A percentile compares a stretch with the other conserved stretches of the same genome.
These are phyloP conservation scores for Pipa parva DNA, from an alignment of 2,113 vertebrate species.

Conservation along the genomic window DNA sequence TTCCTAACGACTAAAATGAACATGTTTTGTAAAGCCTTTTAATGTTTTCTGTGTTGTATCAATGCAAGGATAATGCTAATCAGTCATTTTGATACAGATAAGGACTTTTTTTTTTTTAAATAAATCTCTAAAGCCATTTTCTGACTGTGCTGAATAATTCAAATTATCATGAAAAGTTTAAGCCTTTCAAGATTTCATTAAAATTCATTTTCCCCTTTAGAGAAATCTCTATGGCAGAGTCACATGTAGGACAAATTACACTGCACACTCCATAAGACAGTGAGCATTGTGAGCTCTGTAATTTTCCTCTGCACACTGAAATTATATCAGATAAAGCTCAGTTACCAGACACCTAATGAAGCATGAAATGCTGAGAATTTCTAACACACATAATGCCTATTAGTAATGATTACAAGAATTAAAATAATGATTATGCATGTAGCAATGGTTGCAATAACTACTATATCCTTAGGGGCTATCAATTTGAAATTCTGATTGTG, in stretches of 20 bases:
- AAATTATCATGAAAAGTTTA: slow-evolving; percentile 58
- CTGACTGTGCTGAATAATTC: slow-evolving; percentile 56
- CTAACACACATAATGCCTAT: neutral
- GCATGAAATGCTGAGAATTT: neutral
- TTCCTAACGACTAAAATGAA: slow-evolving; percentile 25
- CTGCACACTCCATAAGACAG: slow-evolving; percentile 41
- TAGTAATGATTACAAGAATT: too few species aligned
- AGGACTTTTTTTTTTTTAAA: neutral
- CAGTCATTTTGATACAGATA: slow-evolving; percentile 15
- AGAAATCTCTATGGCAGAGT: slow-evolving; percentile 42
- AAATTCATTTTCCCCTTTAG: slow-evolving; percentile 55
- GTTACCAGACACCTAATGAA: neutral
- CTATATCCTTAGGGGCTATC: too few species aligned
- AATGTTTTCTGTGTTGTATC: neutral
- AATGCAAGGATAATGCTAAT: slow-evolving; percentile 39
- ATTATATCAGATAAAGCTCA: slow-evolving; percentile 7
- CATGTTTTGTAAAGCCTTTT: neutral
- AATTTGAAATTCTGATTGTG: too few species aligned
- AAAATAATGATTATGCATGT: neutral
- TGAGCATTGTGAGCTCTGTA: slow-evolving; percentile 1
- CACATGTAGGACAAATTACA: slow-evolving; percentile 45
- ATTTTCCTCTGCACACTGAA: neutral
- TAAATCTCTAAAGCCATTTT: slow-evolving; percentile 37
- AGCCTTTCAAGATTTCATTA: slow-evolving; percentile 57
- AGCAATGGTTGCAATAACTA: neutral